Evolutionary conservation across 23 tunicate species (phyloP).

Genomic region (Styela plicata): DNA sequence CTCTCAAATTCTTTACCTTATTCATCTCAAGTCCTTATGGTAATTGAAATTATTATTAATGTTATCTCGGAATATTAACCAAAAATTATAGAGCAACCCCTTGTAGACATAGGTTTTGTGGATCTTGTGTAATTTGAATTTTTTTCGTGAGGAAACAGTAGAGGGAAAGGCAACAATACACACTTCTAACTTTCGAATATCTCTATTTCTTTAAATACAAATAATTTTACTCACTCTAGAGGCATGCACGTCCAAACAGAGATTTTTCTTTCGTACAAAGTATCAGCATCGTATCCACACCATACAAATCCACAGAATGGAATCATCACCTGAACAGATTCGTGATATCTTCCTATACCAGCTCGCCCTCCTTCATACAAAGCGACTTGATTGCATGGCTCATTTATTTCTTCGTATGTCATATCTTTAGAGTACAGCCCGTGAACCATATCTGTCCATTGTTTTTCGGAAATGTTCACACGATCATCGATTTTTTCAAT

Average conservation of each 20-base stretch:
- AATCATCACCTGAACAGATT: slow-evolving; percentile 22
- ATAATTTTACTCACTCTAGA: slow-evolving; percentile 37
- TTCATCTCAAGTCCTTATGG: too few species aligned
- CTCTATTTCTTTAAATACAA: too few species aligned
- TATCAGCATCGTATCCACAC: slow-evolving; percentile 53
- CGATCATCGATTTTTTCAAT: not conserved
- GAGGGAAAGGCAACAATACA: too few species aligned
- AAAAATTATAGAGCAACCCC: too few species aligned
- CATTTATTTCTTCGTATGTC: slow-evolving; percentile 26
- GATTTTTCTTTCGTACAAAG: slow-evolving; percentile 11
- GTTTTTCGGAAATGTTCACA: not conserved
- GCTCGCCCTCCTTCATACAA: slow-evolving; percentile 44
- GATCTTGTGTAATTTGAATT: too few species aligned
- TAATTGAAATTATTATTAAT: too few species aligned
- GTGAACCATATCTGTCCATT: not conserved
- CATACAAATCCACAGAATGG: slow-evolving; percentile 67
- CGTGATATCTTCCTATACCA: slow-evolving; percentile 42
- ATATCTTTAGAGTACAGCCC: slow-evolving; percentile 2
- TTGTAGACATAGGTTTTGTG: too few species aligned
- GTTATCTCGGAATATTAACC: too few species aligned
- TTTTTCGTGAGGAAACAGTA: too few species aligned
- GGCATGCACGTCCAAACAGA: slow-evolving; percentile 71
- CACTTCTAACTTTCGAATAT: too few species aligned
- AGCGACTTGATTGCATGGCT: slow-evolving; percentile 69
- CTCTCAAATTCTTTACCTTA: too few species aligned